Evolutionary conservation across 2,888 invertebrate species (phyloP), one percentile per base, ranked within the genome.

Genomic region (Cartodere bifasciata): DNA sequence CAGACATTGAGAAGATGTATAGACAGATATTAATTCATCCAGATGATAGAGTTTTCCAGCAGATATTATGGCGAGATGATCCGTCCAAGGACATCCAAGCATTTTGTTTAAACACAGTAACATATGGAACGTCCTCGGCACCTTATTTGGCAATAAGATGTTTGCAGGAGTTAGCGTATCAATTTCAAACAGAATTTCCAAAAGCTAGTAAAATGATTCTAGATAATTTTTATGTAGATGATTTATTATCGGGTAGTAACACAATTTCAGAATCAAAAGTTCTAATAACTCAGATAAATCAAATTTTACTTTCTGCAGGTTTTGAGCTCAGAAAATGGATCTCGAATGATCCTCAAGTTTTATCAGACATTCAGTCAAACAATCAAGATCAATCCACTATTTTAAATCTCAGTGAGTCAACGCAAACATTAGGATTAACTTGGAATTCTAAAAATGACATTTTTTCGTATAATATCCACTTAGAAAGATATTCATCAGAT

Each of bases 1-100:
- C 41, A 2, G 50, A 51, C 31, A 37, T 53, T 11, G 41, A 24
- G 4, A 47, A 49, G 35, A 50, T 50, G 45, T 53, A 45, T 26
- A 38, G 44, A 0, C 45, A 48, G 23, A 39, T 50, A 10, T 31
- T 32, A n/a, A 28, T 33, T 10, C 10, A 10, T 2, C 11, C 27
- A 2, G 23, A 30, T 10, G 32, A 36, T 6, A n/a, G 29, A 13
- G n/a, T 22, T 12, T 36, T 31, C 10, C 38, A 36, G 13, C 16
- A 31, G 9, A 35, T 35, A 10, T 11, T 38, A 13, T 32, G 38
- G 29, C 15, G 29, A 7, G 5, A 13, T n/a, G 20, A 14, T 2
- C 23, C 33, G 7, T 10, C 9, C 6, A 13, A 33, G 3, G 23
- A 20, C 2, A 15, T 28, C 21, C n/a, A 27, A 3, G 27, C 23